phyloP scores from a whole-genome alignment of 2,888 invertebrate genomes.

The Hofmannophila pseudospretella region DNA sequence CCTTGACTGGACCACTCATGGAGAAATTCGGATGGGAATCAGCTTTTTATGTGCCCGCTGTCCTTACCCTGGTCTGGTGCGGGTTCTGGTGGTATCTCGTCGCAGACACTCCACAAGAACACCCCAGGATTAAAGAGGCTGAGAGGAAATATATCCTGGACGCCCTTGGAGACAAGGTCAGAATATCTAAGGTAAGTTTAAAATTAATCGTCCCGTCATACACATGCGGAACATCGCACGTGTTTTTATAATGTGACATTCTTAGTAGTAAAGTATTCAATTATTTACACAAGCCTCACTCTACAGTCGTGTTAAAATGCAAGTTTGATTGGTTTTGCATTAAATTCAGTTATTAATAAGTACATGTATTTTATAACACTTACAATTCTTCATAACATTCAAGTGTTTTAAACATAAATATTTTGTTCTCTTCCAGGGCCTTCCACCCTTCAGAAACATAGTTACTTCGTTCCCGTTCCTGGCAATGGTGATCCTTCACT shows the following conservation, averaged over 20 bases:
- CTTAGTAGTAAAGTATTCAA: neutral
- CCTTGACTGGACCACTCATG: constrained; percentile 80
- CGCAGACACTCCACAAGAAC: constrained; percentile 80
- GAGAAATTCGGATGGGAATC: constrained; percentile 81
- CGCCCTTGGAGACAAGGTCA: constrained; percentile 76
- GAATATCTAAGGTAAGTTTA: constrained; percentile 70
- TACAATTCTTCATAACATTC: no score
- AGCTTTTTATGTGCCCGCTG: constrained; percentile 81
- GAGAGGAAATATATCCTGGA: constrained; percentile 81
- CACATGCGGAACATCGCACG: neutral
- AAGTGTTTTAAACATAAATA: no score
- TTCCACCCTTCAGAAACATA: constrained; percentile 82
- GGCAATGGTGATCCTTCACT: constrained; percentile 81
- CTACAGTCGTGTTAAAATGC: no score
- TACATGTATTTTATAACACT: no score
- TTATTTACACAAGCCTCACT: no score
- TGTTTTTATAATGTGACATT: constrained; percentile 4
- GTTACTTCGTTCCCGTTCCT: constrained; percentile 82
- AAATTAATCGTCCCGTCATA: neutral
- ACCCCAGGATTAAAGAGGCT: constrained; percentile 78
- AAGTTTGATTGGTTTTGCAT: no score
- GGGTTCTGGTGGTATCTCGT: constrained; percentile 80
- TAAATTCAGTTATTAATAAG: no score
- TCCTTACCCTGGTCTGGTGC: constrained; percentile 75
- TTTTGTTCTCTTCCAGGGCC: constrained; percentile 68